Evolutionary conservation across 2,113 vertebrate genomes (phyloP), one percentile per base, ranked within the genome.

Genomic region (Bubo bubo): DNA sequence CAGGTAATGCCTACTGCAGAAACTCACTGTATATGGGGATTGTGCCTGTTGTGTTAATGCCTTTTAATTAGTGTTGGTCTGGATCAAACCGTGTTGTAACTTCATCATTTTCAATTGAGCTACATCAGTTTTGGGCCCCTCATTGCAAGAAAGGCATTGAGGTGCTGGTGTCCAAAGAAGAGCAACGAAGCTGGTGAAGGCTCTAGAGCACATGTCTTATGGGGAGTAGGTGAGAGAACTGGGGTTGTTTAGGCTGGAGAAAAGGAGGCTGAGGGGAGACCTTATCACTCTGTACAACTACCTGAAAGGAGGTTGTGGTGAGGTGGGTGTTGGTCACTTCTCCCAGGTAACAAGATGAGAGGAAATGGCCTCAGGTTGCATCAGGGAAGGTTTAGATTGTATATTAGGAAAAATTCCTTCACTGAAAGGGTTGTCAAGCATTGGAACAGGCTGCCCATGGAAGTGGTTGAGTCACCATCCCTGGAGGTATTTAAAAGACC

Each of bases 141-240:
- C 47, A 17, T n/a, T 74, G 0, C 18, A 45, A 5, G 14, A 55
- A n/a, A 0, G 41, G 39, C 30, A 15, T 0, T 16, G 43, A 77
- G n/a, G 16, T 6, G 26, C 28, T 62, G 22, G 41, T 20, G 37
- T 94, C n/a, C 23, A 58, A 14, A 43, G 47, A 37, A 58, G 34
- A 35, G 34, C 9, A 58, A 0, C 0, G 0, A 3, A 35, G 59
- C 8, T 84, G 63, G 13, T 10, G 24, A 62, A 13, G 26, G 8
- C 12, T 21, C 43, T 67, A 14, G 74, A 34, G 35, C 21, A 47
- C 32, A 88, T 9, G 5, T 23, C 3, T 18, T 5, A 3, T 5
- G 13, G 64, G 59, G 14, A 59, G 0, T 0, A 0, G 14, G 30
- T 74, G 74, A 72, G 63, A 24, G 18, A 72, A 0, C 52, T 85